Conservation (phyloP, 2,888 invertebrate species). For the Rhamnusium bicolor region DNA sequence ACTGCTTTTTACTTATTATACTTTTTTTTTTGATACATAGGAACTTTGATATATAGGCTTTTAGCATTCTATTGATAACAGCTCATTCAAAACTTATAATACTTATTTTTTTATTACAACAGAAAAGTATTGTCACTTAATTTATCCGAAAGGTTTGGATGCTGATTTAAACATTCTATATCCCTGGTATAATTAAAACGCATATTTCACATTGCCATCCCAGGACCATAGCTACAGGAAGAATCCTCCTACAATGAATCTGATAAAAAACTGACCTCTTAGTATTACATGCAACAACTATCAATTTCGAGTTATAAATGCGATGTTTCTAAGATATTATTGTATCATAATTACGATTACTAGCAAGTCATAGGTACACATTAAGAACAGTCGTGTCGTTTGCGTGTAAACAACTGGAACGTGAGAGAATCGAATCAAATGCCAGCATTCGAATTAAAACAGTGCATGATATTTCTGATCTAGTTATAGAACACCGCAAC, state of each 20-base stretch:
- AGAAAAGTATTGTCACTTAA: no score
- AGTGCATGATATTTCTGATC: conserved; percentile 51
- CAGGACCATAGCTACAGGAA: neutral
- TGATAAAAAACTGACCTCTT: conserved; percentile 26
- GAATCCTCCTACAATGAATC: conserved; percentile 7
- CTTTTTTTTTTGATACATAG: no score
- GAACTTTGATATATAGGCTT: no score
- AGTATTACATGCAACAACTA: conserved; percentile 33
- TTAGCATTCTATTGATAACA: no score
- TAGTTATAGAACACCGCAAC: conserved; percentile 42
- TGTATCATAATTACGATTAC: conserved; percentile 45
- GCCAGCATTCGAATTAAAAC: conserved; percentile 57
- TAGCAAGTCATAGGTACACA: conserved; percentile 41
- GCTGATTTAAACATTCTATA: no score
- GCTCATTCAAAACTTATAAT: no score
- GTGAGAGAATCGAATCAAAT: conserved; percentile 66
- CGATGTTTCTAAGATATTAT: conserved; percentile 41
- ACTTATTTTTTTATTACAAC: no score
- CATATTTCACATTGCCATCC: neutral
- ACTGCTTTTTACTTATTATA: no score
- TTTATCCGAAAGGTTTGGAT: no score
- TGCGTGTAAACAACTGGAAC: conserved; percentile 66
- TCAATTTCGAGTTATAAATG: conserved; percentile 36
- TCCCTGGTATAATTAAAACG: no score
- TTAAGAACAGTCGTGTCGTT: conserved; percentile 41